phyloP scores from a whole-genome alignment of 1,140 invertebrate genomes.

The Tribolium madens region DNA sequence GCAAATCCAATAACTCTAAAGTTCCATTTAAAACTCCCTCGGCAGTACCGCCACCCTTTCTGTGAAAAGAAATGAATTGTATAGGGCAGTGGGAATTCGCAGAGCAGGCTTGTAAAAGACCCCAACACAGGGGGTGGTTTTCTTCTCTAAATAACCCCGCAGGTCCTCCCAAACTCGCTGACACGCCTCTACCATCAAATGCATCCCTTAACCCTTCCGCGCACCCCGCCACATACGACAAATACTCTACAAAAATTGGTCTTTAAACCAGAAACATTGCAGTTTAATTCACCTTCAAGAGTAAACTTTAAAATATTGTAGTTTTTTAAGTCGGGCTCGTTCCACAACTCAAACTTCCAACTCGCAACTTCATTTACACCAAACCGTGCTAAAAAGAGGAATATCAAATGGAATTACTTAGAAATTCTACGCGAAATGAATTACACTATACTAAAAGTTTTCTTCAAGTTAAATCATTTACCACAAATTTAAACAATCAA shows the following conservation, averaged over 20 bases:
- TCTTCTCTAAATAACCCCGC: conserved; percentile 66
- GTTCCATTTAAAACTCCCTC: conserved; percentile 63
- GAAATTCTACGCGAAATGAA: neutral
- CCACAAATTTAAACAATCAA: conserved; percentile 6
- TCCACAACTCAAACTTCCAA: conserved; percentile 70
- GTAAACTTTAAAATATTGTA: conserved; percentile 68
- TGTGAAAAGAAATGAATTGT: conserved; percentile 67
- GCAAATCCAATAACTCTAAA: conserved; percentile 60
- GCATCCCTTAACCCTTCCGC: conserved; percentile 61
- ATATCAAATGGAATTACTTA: neutral
- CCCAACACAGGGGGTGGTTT: conserved; percentile 68
- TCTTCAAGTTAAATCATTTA: conserved; percentile 6
- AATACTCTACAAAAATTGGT: conserved; percentile 53
- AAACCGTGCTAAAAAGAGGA: conserved; percentile 60
- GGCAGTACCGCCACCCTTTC: conserved; percentile 66
- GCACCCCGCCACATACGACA: conserved; percentile 62
- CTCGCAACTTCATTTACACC: conserved; percentile 63
- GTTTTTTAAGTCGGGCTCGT: conserved; percentile 67
- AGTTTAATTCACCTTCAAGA: conserved; percentile 55
- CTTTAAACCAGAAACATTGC: neutral
- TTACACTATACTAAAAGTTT: conserved; percentile 12
- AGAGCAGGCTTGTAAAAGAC: conserved; percentile 64
- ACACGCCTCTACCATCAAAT: conserved; percentile 41
- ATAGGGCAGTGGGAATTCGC: conserved; percentile 62
- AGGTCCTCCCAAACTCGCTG: conserved; percentile 65